These are phyloP conservation scores for Colistium nudipinnis DNA, from an alignment of 2,113 vertebrate genomes.

Conservation along the genomic window DNA sequence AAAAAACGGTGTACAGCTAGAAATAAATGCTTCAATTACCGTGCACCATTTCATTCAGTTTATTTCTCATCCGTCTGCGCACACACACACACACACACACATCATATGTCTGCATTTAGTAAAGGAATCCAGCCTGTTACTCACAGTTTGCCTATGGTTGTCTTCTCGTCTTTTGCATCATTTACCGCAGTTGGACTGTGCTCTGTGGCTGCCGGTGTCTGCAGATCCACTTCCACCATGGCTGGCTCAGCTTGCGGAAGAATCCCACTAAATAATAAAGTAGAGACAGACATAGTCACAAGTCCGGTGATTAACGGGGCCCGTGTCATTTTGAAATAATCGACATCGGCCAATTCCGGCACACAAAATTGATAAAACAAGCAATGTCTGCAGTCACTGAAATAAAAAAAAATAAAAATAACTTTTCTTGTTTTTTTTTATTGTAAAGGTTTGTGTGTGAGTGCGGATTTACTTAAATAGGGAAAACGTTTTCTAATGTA, in stretches of 20 bases:
- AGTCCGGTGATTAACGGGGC: neutral
- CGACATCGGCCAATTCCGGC: neutral
- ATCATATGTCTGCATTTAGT: neutral
- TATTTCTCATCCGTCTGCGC: neutral
- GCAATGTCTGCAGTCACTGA: no score
- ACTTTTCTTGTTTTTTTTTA: no score
- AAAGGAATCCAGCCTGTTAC: conserved; percentile 56
- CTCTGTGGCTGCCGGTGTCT: conserved; percentile 37
- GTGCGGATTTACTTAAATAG: no score
- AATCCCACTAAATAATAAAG: conserved; percentile 81
- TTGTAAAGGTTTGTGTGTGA: no score
- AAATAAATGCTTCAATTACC: neutral
- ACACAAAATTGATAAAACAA: neutral
- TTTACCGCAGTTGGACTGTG: conserved; percentile 36
- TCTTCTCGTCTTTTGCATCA: conserved; percentile 82
- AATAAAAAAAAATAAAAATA: no score
- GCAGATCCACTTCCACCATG: conserved; percentile 75
- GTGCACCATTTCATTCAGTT: neutral
- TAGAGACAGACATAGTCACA: neutral
- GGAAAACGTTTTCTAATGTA: no score
- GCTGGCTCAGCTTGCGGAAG: conserved; percentile 79
- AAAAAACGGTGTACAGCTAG: neutral
- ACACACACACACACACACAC: no score
- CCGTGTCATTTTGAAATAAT: neutral
- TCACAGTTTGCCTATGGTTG: conserved; percentile 88